A percentile compares a stretch with the other conserved stretches of the same genome.
These are phyloP conservation scores for Mesorhabditis sp. DNA, from an alignment of 2,888 invertebrate genomes.

Conservation along the genomic window DNA sequence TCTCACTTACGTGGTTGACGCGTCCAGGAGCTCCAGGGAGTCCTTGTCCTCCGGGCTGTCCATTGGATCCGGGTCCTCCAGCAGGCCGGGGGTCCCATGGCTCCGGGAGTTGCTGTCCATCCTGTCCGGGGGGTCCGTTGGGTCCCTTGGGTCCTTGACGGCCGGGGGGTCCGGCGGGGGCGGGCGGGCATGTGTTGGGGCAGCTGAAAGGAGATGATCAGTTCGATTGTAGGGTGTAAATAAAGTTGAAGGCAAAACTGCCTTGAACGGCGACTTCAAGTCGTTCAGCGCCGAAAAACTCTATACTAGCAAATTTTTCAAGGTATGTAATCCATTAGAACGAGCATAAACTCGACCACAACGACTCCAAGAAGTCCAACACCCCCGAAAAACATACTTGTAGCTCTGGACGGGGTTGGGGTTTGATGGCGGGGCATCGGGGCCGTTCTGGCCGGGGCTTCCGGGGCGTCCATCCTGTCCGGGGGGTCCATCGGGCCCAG, in stretches of 20 bases:
- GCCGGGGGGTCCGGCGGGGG: constrained; percentile 21
- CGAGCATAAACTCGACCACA: no score
- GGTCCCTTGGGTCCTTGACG: constrained; percentile 24
- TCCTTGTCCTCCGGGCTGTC: neutral
- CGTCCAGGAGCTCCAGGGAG: constrained; percentile 1
- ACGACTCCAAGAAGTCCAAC: no score
- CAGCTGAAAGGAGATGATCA: neutral
- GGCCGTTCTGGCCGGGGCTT: neutral
- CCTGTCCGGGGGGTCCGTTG: constrained; percentile 21
- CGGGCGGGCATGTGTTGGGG: constrained; percentile 17
- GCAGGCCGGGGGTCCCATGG: neutral
- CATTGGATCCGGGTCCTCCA: constrained; percentile 1
- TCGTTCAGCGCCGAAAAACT: no score
- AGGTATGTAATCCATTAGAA: no score
- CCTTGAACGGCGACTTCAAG: neutral
- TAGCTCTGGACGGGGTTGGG: neutral
- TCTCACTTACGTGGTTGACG: neutral
- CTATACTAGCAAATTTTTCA: no score
- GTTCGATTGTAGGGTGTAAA: neutral
- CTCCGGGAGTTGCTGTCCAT: constrained; percentile 14
- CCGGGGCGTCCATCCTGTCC: constrained; percentile 20
- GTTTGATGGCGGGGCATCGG: constrained; percentile 1
- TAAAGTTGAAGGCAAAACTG: neutral
- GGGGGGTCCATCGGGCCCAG: constrained; percentile 20
- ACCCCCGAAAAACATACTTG: neutral